Evolutionary conservation across 2,797 vertebrate genomes (phyloP), one percentile per base, ranked within the genome.

Genomic region (Alauda arvensis): DNA sequence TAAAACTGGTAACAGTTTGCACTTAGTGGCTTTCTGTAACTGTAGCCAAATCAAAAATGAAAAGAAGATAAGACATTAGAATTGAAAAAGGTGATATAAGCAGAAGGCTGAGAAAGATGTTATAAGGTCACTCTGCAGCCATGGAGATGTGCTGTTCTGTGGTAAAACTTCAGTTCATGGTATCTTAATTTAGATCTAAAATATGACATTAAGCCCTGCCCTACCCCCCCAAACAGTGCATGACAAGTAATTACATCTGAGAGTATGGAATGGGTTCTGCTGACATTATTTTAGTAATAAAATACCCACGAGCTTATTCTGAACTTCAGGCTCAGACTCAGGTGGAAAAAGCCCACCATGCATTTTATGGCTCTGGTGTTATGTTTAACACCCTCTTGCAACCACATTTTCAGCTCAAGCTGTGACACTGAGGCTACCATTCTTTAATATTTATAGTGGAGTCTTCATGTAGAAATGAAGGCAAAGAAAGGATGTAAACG

Each of bases 121-220:
- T 60, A 5, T 16, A 9, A 39, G 23, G 17, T 55, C 45, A 25
- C 23, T 43, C 37, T 76, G n/a, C 37, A 69, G 39, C 24, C n/a
- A 8, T 24, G 13, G 51, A 43, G 7, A 29, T 55, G 29, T 78
- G 12, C 4, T 46, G 9, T 33, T 37, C 14, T 52, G 17, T 15
- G 10, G 12, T 18, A 25, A 60, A 66, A 70, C 13, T 26, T 31
- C 18, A 66, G 31, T 28, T 75, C 2, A 6, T 42, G 19, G 2
- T 34, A 40, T 42, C 29, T 68, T 53, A 43, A 87, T 57, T 61
- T 69, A 25, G 34, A 12, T 24, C 21, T 34, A 8, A 66, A 57
- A 34, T 20, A 17, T 3, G 4, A 60, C 14, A 12, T 19, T 18
- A 53, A 34, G 2, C 23, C 7, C 4, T 7, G 1, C 0, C 2